phyloP scores from a whole-genome alignment of 2,113 vertebrate species.

The Ctenodactylus gundi region DNA sequence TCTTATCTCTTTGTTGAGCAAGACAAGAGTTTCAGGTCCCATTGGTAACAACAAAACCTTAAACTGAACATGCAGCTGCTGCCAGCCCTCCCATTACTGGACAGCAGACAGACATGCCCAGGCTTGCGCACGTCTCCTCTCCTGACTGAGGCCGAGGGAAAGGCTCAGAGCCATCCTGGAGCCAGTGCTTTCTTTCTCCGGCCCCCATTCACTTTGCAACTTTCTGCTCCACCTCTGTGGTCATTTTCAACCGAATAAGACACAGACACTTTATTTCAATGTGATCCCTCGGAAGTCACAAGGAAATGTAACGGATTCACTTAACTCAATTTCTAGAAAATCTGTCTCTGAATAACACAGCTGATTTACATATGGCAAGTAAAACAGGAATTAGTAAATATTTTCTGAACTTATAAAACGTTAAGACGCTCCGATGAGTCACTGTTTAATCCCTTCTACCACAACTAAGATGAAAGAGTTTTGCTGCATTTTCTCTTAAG shows the following conservation, averaged over 20 bases:
- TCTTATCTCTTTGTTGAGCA: neutral
- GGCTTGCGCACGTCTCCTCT: neutral
- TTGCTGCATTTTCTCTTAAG: constrained; percentile 63
- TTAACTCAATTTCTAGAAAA: constrained; percentile 59
- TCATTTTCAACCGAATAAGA: neutral
- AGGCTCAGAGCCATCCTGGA: neutral
- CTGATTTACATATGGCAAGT: constrained; percentile 71
- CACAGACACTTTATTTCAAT: constrained; percentile 14
- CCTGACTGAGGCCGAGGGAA: neutral
- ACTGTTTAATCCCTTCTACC: constrained; percentile 71
- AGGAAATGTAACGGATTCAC: constrained; percentile 30
- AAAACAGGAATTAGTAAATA: constrained; percentile 69
- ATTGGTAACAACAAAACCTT: neutral
- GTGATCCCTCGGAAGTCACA: neutral
- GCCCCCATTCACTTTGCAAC: neutral
- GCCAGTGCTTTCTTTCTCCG: neutral
- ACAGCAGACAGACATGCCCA: neutral
- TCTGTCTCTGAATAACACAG: neutral
- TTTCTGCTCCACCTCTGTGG: neutral
- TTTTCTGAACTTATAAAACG: constrained; percentile 75
- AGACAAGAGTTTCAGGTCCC: neutral
- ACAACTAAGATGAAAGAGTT: constrained; percentile 69
- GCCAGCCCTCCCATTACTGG: neutral
- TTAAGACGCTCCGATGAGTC: constrained; percentile 71
- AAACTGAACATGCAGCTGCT: neutral